phyloP scores from a whole-genome alignment of 2,888 invertebrate species.

The Cenopis cana region DNA sequence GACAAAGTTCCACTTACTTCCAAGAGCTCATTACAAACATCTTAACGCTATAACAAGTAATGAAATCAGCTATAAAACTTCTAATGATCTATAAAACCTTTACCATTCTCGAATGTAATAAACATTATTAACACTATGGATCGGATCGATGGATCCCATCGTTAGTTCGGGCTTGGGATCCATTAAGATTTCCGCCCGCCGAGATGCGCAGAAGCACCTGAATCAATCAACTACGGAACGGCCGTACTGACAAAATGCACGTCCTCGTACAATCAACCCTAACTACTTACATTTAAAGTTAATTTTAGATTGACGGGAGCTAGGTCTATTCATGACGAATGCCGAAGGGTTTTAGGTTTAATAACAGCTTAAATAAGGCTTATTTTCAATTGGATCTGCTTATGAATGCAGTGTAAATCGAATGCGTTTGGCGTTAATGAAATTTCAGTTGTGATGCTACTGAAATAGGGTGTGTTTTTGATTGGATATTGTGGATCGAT shows the following conservation, averaged over 20 bases:
- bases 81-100: slow-evolving; percentile 22
- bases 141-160: slow-evolving; percentile 79
- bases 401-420: slow-evolving; percentile 31
- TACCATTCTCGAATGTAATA: slow-evolving; percentile 30
- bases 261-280: slow-evolving; percentile 51
- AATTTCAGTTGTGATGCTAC: slow-evolving; percentile 47
- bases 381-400: slow-evolving; percentile 27
- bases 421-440: slow-evolving; percentile 3
- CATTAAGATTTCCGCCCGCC: slow-evolving; percentile 84
- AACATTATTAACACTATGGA: slow-evolving; percentile 60
- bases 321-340: not conserved
- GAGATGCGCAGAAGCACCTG: slow-evolving; percentile 76
- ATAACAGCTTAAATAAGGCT: slow-evolving; percentile 18
- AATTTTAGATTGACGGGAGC: not conserved
- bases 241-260: slow-evolving; percentile 45
- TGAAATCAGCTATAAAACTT: slow-evolving; percentile 13
- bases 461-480: slow-evolving; percentile 47
- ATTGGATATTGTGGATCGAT: slow-evolving; percentile 46
- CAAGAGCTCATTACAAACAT: not conserved
- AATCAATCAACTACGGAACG: slow-evolving; percentile 50
- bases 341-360: slow-evolving; percentile 2
- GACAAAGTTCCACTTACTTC: not conserved
- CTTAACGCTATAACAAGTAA: slow-evolving; percentile 17
- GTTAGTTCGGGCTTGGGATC: slow-evolving; percentile 81
- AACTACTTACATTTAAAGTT: not conserved